phyloP scores from a whole-genome alignment of 2,797 vertebrate genomes.

The Glyptemys insculpta region DNA sequence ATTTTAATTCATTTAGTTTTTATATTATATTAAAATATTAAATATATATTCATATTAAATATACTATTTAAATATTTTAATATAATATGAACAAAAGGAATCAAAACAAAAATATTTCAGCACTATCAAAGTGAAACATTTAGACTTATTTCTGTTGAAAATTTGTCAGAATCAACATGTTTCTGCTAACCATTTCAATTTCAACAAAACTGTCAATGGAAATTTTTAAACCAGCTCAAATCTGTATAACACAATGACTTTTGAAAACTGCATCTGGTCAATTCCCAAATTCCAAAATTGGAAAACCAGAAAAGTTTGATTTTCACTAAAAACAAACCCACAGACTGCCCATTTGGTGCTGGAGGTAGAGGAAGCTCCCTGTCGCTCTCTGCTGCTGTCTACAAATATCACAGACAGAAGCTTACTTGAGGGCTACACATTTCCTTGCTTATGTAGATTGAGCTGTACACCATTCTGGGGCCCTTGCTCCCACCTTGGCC shows the following conservation, averaged over 20 bases:
- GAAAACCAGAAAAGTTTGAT: background rate
- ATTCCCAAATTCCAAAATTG: background rate
- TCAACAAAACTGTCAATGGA: background rate
- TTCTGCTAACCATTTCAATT: background rate
- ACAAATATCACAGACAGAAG: background rate
- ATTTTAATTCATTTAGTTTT: background rate
- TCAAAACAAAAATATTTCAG: background rate
- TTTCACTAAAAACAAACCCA: background rate
- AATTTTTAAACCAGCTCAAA: background rate
- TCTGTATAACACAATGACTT: background rate
- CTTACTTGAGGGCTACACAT: background rate
- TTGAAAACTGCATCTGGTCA: background rate
- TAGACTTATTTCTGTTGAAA: conserved; percentile 34
- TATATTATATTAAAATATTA: background rate
- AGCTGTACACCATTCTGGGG: background rate
- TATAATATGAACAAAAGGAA: background rate
- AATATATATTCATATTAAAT: background rate
- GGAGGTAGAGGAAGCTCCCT: background rate
- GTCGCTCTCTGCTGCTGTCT: background rate
- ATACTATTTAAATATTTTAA: background rate
- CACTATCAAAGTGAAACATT: conserved; percentile 23
- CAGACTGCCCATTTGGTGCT: background rate
- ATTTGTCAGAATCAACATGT: background rate
- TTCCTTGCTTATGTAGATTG: background rate
- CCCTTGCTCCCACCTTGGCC: background rate